Evolutionary conservation across 1,140 invertebrate species (phyloP).

Genomic region (Lordiphosa collinella): DNA sequence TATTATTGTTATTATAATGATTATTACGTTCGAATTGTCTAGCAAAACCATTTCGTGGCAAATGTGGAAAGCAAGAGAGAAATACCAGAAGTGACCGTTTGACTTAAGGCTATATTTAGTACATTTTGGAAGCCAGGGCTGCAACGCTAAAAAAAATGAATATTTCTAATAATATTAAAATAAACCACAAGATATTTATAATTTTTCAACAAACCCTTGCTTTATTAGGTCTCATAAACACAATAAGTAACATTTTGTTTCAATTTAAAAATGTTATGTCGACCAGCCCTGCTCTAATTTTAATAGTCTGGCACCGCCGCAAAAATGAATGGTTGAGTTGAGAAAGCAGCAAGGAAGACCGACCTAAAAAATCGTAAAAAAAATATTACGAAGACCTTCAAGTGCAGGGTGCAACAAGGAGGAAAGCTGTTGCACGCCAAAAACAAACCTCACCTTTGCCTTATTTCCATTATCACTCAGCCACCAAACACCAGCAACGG

Average conservation of each 20-base stretch:
- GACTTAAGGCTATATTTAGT: too few relatives aligned
- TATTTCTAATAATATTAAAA: not conserved
- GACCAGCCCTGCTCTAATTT: constrained; percentile 2
- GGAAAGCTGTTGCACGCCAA: constrained; percentile 47
- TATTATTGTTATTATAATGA: constrained; percentile 31
- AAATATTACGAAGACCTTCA: constrained; percentile 55
- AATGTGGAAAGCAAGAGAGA: constrained; percentile 18
- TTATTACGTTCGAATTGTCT: constrained; percentile 82
- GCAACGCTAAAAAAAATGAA: not conserved
- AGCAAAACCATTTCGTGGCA: constrained; percentile 83
- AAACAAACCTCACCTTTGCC: constrained; percentile 23
- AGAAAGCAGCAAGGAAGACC: constrained; percentile 41
- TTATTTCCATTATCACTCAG: constrained; percentile 1
- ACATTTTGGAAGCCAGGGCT: constrained; percentile 13
- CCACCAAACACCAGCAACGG: constrained; percentile 20
- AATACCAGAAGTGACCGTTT: constrained; percentile 26
- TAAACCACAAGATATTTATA: not conserved
- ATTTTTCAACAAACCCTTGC: not conserved
- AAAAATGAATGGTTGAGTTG: constrained; percentile 39
- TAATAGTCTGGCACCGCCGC: constrained; percentile 38
- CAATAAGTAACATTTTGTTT: not conserved
- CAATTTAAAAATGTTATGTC: not conserved
- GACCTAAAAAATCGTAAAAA: constrained; percentile 57
- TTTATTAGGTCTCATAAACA: not conserved
- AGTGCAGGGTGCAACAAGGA: constrained; percentile 45